Base-by-base conservation (phyloP, 2,797 vertebrate genomes). In the Cyclopterus lumpus region DNA sequence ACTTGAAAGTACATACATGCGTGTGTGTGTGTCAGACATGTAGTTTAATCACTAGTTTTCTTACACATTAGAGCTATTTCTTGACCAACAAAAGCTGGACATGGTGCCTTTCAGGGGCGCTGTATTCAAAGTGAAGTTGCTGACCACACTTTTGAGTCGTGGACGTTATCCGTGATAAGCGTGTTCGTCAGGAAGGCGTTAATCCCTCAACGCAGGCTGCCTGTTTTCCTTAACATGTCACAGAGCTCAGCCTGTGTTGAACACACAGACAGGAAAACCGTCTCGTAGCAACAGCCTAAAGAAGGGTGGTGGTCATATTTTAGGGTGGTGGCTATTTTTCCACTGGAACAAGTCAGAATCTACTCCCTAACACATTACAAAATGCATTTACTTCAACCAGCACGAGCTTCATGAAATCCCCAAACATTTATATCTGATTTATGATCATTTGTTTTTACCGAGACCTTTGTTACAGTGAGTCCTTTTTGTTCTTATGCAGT, bases 401-500 rank as follows among this genome's bases (percentile, higher is more conserved):
- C 15, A 18, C 4, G 36, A 15, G 26, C 24, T 65, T 59, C 14
- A 55, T 28, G 18, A 63, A 36, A 32, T 12, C 18, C 18, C 1
- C 10, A 12, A 24, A 46, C 36, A 15, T 18, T 14, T 15, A 57
- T n/a, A 10, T 11, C 32, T 26, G 28, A 6, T 54, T 55, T 16
- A 6, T 24, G 16, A 1, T 9, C 48, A 5, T 24, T 51, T 20
- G 1, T 7, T 2, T 60, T 30, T 22, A n/a, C 22, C 2, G 11
- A 30, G 28, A 42, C 5, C 12, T 2, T 30, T 28, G 18, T 63
- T 40, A 61, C 18, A 73, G 7, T 24, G 1, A 28, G 1, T 80
- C 16, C 42, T 18, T 8, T 66, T 54, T 73, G 1, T 71, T 22
- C 28, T 46, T 1, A 0, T 55, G 55, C 86, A 98, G 97, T 98